Evolutionary conservation across 2,113 vertebrate species (phyloP), one percentile per base, ranked within the genome.

Genomic region (Paramisgurnus dabryanus): DNA sequence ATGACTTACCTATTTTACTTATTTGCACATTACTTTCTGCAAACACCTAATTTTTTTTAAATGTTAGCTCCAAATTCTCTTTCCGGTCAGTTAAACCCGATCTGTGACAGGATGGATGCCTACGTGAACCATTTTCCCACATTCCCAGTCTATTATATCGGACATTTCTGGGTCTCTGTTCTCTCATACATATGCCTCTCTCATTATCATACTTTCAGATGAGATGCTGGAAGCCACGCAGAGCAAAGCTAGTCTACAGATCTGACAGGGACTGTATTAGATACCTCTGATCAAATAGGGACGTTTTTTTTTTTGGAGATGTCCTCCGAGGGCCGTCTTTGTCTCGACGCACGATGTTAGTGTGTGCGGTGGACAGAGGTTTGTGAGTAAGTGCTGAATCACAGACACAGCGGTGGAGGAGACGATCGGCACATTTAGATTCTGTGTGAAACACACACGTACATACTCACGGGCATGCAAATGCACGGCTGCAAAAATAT

Each of bases 331-430:
- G 82, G 71, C 27, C 10, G 10, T 43, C 58, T 76, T 74, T 64
- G 39, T 79, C 66, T 39, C 13, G 71, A 58, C 66, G 40, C 71
- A 39, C 49, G 76, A 82, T 58, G 71, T 61, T 17, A 43, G 49
- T 4, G 43, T 17, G 67, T 47, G 73, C 58, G 76, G 11, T 45
- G 39, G 63, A 45, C 27, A 18, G 10, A 70, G 40, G 53, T 70
- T 63, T 64, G 53, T 27, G 45, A 67, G 57, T 22, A 83, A 83
- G 45, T 83, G 78, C 82, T 83, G 78, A 83, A 76, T 83, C 82
- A 83, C 71, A 83, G 72, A 76, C 72, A 18, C 60, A 41, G 76
- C 57, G 22, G 57, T 15, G 15, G 55, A 75, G 45, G 76, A 15
- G 10, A 47, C 50, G 61, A 10, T 45, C 47, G 9, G 57, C 68